phyloP scores from a whole-genome alignment of 2,797 vertebrate species.

The Caiman crocodilus region DNA sequence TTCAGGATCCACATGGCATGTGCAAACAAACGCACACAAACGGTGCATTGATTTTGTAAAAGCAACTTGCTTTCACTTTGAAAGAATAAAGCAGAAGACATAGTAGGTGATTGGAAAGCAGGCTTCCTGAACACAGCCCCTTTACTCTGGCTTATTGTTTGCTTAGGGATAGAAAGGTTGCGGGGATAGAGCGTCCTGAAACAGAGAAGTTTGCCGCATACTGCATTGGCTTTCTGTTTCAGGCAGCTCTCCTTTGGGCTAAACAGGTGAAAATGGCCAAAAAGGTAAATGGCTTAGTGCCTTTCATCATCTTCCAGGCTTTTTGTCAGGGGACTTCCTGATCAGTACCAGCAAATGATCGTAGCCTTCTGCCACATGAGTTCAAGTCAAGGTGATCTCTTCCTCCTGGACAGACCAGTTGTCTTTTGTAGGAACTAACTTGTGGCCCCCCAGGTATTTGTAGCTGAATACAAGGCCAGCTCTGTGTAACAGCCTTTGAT shows the following conservation, averaged over 20 bases:
- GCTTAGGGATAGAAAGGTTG: accelerated
- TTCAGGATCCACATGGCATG: not conserved
- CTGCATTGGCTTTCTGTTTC: accelerated
- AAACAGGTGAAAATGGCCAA: not conserved
- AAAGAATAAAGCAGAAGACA: not conserved
- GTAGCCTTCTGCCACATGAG: no score
- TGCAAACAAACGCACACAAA: not conserved
- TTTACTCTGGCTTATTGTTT: not conserved
- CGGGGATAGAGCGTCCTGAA: not conserved
- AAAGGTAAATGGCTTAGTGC: not conserved
- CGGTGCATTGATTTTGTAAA: not conserved
- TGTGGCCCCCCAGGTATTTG: no score
- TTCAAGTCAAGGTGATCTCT: no score
- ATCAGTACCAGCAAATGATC: no score
- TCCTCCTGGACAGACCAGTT: no score
- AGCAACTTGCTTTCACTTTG: not conserved
- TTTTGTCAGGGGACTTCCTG: not conserved
- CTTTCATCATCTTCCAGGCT: not conserved
- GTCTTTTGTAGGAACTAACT: no score
- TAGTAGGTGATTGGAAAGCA: not conserved
- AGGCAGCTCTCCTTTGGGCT: not conserved
- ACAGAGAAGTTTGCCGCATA: not conserved
- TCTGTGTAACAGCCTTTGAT: no score
- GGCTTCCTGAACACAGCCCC: not conserved
- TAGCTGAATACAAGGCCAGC: no score